Evolutionary conservation across 2,113 vertebrate species (phyloP), one percentile per base, ranked within the genome.

Genomic region (Aphelocoma coerulescens): DNA sequence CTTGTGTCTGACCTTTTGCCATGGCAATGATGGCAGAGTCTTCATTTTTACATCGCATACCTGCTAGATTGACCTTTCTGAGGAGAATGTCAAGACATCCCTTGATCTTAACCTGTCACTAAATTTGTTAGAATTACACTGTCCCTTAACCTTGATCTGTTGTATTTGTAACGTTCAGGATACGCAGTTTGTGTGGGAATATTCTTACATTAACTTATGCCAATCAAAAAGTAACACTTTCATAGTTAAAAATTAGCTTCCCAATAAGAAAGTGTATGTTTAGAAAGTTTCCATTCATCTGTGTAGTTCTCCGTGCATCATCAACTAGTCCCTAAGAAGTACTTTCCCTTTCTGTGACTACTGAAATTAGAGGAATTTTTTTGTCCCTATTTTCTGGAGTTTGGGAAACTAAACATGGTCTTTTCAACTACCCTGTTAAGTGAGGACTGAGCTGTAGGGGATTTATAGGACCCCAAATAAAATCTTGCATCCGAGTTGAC

Each of bases 1-100:
- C 98, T 99, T 98, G 98, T 98, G 98, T 98, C 98, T 99, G 99
- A 99, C 99, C 99, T 99, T 99, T 99, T 98, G 98, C 98, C 98
- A 98, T 98, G 98, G 98, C 98, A 98, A 99, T 99, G 99, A 99
- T 99, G 98, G 98, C 97, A 98, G 97, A 98, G 98, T 97, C 98
- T 98, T 98, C 98, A 98, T 99, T 98, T 98, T 98, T 98, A 98
- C 98, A 98, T 98, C 95, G 98, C 98, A 97, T 98, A 98, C 98
- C 98, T 98, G 97, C 98, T 98, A 98, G 98, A 98, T 98, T 99
- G 99, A 99, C 99, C 99, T 99, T 99, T 99, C 95, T 98, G 98
- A 98, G 97, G 98, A 98, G 98, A 99, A 99, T 99, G 99, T 99
- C 99, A 99, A 98, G 98, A 95, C 96, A 98, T 98, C 98, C 98